A percentile compares a stretch with the other conserved stretches of the same genome.
Evolutionary conservation across 2,113 vertebrate genomes (phyloP).

Genomic region (Takifugu flavidus): DNA sequence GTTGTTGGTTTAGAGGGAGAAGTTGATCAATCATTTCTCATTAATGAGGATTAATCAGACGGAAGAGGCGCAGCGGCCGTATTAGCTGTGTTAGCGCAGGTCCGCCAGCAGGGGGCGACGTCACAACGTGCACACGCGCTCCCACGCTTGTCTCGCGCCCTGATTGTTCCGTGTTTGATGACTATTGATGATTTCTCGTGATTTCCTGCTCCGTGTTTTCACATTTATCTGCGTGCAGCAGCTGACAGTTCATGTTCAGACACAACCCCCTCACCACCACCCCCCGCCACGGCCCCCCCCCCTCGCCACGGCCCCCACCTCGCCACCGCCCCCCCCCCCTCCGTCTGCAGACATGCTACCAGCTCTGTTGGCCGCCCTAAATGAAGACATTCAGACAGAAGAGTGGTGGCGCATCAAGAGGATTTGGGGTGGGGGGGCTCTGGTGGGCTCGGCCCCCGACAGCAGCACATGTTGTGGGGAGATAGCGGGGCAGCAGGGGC

Average conservation of each 20-base stretch:
- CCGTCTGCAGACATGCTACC: conserved; percentile 14
- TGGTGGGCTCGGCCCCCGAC: conserved; percentile 46
- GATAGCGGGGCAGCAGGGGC: conserved; percentile 50
- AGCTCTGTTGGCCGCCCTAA: conserved; percentile 30
- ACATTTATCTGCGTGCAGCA: conserved; percentile 8
- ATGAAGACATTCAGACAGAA: conserved; percentile 65
- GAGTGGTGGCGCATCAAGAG: conserved; percentile 43
- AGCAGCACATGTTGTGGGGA: conserved; percentile 62
- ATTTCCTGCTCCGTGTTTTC: not conserved
- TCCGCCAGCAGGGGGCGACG: conserved; percentile 60
- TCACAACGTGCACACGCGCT: conserved; percentile 19
- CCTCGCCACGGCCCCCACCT: no score
- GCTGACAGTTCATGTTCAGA: not conserved
- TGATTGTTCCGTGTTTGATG: no score
- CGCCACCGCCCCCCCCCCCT: not conserved
- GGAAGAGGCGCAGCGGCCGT: no score
- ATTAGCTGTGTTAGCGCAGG: conserved; percentile 7
- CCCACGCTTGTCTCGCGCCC: no score
- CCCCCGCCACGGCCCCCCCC: not conserved
- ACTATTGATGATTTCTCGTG: no score
- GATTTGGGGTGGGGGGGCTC: conserved; percentile 47
- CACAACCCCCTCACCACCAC: not conserved
- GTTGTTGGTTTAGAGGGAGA: no score
- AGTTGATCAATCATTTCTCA: no score
- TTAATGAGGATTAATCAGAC: no score